Evolutionary conservation across 2,888 invertebrate species (phyloP).

Genomic region (Sarcophaga carnaria): DNA sequence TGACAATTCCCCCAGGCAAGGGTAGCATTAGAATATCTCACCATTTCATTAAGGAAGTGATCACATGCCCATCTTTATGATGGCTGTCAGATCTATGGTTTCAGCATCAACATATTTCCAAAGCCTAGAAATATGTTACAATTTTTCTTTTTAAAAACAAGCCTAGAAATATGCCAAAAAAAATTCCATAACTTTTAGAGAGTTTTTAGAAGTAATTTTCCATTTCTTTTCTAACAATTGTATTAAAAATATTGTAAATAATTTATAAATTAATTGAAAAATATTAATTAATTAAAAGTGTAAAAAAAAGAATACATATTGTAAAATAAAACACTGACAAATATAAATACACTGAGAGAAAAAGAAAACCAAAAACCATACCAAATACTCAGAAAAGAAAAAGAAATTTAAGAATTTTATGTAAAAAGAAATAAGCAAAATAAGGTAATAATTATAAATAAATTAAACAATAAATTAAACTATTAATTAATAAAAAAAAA

Average conservation of each 20-base stretch:
- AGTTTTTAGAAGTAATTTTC: too few relatives aligned
- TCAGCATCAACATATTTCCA: too few relatives aligned
- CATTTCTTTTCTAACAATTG: too few relatives aligned
- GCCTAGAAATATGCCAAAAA: not conserved
- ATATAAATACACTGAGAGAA: conserved; percentile 8
- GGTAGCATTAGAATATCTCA: too few relatives aligned
- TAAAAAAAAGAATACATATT: too few relatives aligned
- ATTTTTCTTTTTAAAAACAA: not conserved
- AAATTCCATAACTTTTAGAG: conserved; percentile 40
- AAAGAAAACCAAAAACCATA: conserved; percentile 12
- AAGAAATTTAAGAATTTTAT: not conserved
- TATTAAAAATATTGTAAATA: conserved; percentile 8
- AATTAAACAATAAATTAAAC: conserved; percentile 34
- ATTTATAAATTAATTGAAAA: conserved; percentile 47
- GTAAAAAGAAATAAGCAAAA: not conserved
- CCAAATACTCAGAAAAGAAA: not conserved
- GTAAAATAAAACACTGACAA: too few relatives aligned
- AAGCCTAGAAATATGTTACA: not conserved
- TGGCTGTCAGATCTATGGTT: too few relatives aligned
- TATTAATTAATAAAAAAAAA: conserved; percentile 26
- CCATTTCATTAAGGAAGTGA: too few relatives aligned
- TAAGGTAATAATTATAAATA: conserved; percentile 54
- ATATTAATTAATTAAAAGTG: not conserved
- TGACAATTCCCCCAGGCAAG: too few relatives aligned
- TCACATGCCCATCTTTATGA: too few relatives aligned